These are phyloP conservation scores for Drosophila asahinai DNA, from an alignment of 1,140 invertebrate species.

Conservation along the genomic window DNA sequence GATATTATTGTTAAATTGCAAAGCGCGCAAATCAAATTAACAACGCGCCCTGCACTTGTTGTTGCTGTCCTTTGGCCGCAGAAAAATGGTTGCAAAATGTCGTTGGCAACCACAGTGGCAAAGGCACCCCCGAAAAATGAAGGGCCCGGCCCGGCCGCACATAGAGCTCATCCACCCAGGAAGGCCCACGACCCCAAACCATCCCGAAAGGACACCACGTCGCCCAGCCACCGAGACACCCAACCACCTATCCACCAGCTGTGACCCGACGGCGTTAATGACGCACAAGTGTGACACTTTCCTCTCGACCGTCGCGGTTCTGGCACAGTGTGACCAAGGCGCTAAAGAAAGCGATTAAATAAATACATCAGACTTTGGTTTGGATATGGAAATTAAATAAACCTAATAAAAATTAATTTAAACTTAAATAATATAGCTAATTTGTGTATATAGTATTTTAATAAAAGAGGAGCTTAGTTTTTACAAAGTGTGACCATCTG, in stretches of 20 bases:
- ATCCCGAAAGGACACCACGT: no score
- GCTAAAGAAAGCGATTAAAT: background rate
- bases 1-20: slow-evolving; percentile 83
- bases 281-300: slow-evolving; percentile 83
- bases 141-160: background rate
- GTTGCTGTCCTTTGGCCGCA: slow-evolving; percentile 65
- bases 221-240: slow-evolving; percentile 15
- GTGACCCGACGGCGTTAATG: slow-evolving; percentile 81
- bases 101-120: slow-evolving; percentile 78
- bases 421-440: no score
- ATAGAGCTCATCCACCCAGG: slow-evolving; percentile 25
- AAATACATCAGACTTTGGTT: no score
- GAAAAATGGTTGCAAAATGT: slow-evolving; percentile 80
- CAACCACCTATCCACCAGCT: slow-evolving; percentile 72
- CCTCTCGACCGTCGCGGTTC: slow-evolving; percentile 12
- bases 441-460: background rate
- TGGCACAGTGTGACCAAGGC: slow-evolving; percentile 18
- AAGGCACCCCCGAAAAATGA: slow-evolving; percentile 42
- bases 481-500: background rate
- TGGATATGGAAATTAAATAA: background rate
- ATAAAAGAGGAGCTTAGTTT: background rate
- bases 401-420: background rate
- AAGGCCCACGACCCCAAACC: background rate
- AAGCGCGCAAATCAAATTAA: slow-evolving; percentile 83
- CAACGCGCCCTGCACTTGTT: slow-evolving; percentile 58